A percentile compares a stretch with the other conserved stretches of the same genome.
These are phyloP conservation scores for Seriola dumerili DNA, from an alignment of 2,113 vertebrate species.

Conservation along the genomic window DNA sequence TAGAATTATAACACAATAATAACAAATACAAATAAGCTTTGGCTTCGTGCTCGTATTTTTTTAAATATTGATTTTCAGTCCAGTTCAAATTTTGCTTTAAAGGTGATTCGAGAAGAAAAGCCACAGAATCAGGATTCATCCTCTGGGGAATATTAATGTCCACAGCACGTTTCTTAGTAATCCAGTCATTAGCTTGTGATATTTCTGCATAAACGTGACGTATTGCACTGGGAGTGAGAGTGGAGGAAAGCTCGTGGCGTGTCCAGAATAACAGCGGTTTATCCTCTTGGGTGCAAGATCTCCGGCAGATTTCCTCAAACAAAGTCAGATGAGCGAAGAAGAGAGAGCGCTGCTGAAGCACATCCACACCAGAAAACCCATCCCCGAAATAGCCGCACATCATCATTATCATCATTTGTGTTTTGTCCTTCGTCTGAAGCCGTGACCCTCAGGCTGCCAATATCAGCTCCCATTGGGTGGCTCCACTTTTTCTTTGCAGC, in stretches of 20 bases:
- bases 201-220: too few relatives aligned
- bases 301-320: too few relatives aligned
- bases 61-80: too few relatives aligned
- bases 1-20: background rate
- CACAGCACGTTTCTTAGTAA: too few relatives aligned
- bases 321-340: conserved; percentile 23
- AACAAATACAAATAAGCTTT: background rate
- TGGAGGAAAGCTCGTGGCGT: background rate
- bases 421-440: conserved; percentile 60
- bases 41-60: too few relatives aligned
- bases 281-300: background rate
- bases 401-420: conserved; percentile 66
- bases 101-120: too few relatives aligned
- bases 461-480: conserved; percentile 33
- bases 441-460: conserved; percentile 42
- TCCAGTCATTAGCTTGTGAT: background rate
- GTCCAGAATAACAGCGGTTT: background rate
- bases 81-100: too few relatives aligned
- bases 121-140: too few relatives aligned
- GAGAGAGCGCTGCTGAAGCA: background rate
- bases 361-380: conserved; percentile 11
- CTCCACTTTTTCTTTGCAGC: conserved; percentile 4
- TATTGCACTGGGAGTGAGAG: background rate
- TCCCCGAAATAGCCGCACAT: conserved; percentile 60
- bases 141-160: too few relatives aligned